Base-by-base conservation (phyloP, 2,888 invertebrate genomes). In the Lasioglossum pauxillum region DNA sequence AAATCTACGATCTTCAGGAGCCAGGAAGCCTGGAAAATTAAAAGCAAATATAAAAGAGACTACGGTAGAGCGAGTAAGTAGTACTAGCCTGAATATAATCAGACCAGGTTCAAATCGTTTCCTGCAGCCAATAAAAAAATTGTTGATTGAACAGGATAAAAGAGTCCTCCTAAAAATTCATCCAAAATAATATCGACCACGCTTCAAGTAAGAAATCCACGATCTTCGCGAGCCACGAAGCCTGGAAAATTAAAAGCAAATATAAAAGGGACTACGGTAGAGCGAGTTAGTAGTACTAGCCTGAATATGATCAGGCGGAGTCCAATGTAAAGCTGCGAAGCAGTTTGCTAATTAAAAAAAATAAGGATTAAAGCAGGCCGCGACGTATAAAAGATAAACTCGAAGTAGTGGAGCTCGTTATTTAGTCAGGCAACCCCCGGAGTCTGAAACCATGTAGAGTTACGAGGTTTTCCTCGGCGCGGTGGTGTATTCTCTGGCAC, bases 391-490 rank as follows among this genome's bases (percentile, higher is more conserved):
- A 53, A 53, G 53, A 53, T 53, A 53, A 57, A n/a, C n/a, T n/a
- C n/a, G 57, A n/a, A 57, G 57, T 57, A 57, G 57, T 3, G 57
- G n/a, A 57, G n/a, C n/a, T 12, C 57, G 57, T 57, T 57, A 57
- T 57, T 57, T 57, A 57, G 12, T 57, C 57, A 57, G 57, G 12
- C 57, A n/a, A 10, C n/a, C n/a, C 57, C 12, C n/a, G n/a, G 12
- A 57, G 57, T 57, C n/a, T 57, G n/a, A n/a, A 57, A n/a, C 57
- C n/a, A 12, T 57, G 57, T 57, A 57, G n/a, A 57, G n/a, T 57
- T n/a, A 57, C 57, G 57, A 57, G 27, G 64, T 31, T 31, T 31
- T 19, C 16, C 14, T 0, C 27, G 27, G 60, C 27, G 27, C 5
- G 4, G 7, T 7, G 19, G 23, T 8, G 64, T 31, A 19, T 64